Evolutionary conservation across 2,113 vertebrate species (phyloP), one percentile per base, ranked within the genome.

Genomic region (Equus quagga): DNA sequence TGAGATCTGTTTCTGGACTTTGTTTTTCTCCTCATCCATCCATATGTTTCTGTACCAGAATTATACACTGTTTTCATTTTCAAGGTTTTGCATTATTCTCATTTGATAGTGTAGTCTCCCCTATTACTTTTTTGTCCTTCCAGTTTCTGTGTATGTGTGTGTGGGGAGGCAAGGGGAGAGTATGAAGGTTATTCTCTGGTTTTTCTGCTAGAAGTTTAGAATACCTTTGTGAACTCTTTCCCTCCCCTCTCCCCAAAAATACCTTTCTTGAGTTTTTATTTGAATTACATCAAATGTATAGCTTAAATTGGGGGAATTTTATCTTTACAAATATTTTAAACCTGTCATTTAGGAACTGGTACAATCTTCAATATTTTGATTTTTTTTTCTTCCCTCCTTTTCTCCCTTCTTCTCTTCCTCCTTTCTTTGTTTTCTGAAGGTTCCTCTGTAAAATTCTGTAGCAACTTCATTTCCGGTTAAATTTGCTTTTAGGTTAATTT

Each of bases 231-330:
- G 18, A 93, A 28, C 56, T 18, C 67, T 54, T 72, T 28, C 49
- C 5, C 11, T n/a, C 33, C 24, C 51, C 23, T 4, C 31, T 19
- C 33, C 33, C 12, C 9, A 14, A n/a, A 36, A 24, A 80, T 70
- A 8, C 17, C 12, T 60, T 26, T 54, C 24, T 83, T 83, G 36
- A 78, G 11, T 65, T 67, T 89, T 80, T 56, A 19, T 92, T 89
- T 90, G 28, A 89, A 82, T 86, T 87, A 60, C 26, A 51, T 58
- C 87, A 86, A 79, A 44, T 28, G 2, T 87, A n/a, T 69, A 88
- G 36, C 46, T 94, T 94, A 76, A 84, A 81, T 51, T 84, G 51
- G 62, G 41, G 54, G 24, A 64, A 65, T 85, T 89, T 87, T 96
- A 24, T 90, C 87, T 90, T 87, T 84, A 41, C 49, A 79, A 54